Conservation (phyloP, 2,113 vertebrate genomes). For the Dissostichus mawsoni region DNA sequence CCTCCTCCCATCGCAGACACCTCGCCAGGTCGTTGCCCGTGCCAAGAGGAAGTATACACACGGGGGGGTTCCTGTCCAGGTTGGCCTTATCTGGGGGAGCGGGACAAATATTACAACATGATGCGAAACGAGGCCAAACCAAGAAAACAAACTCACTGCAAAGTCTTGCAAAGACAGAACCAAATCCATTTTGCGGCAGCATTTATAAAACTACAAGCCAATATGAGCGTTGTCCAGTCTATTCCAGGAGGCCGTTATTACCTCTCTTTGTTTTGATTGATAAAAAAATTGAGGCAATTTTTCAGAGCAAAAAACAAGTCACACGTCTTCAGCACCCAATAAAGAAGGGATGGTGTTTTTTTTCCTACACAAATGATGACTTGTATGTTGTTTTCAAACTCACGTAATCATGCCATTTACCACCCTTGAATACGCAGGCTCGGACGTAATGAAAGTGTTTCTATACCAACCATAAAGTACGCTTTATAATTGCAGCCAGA, state of each 20-base stretch:
- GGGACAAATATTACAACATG: conserved; percentile 65
- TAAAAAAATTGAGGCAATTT: conserved; percentile 88
- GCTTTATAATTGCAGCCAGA: conserved; percentile 60
- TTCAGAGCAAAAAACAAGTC: conserved; percentile 75
- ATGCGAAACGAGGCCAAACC: conserved; percentile 27
- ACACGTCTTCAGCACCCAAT: conserved; percentile 73
- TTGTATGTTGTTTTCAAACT: conserved; percentile 79
- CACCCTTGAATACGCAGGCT: conserved; percentile 61
- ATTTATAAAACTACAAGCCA: conserved; percentile 43
- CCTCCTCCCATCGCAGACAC: conserved; percentile 97
- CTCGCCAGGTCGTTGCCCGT: conserved; percentile 96
- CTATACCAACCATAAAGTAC: conserved; percentile 62
- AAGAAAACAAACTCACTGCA: conserved; percentile 28
- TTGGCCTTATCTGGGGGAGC: conserved; percentile 92
- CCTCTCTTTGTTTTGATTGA: conserved; percentile 84
- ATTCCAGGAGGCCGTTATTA: conserved; percentile 77
- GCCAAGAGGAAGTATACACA: conserved; percentile 96
- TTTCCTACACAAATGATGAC: conserved; percentile 72
- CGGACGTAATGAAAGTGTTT: conserved; percentile 76
- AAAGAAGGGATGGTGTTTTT: conserved; percentile 55
- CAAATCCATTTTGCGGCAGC: conserved; percentile 54
- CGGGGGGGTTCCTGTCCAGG: conserved; percentile 92
- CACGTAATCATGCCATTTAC: conserved; percentile 81
- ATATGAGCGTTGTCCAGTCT: conserved; percentile 50
- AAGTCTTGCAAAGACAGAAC: conserved; percentile 38